These are phyloP conservation scores for Poecilia gillii DNA, from an alignment of 2,797 vertebrate species.

Conservation along the genomic window DNA sequence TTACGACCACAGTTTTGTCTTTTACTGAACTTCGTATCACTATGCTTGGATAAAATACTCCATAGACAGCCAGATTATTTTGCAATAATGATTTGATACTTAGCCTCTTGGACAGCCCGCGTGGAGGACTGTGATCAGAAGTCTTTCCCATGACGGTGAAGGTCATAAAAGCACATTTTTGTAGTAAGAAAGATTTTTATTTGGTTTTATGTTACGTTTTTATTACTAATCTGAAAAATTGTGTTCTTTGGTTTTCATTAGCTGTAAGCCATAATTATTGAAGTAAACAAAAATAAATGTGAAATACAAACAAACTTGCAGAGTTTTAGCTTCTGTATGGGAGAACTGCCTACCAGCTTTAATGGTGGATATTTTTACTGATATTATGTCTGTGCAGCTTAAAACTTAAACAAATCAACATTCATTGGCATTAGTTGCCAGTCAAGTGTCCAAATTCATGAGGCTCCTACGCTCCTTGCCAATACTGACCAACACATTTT, in stretches of 20 bases:
- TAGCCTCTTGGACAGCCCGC: not conserved
- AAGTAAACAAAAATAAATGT: not conserved
- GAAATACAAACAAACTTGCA: not conserved
- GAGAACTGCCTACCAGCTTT: slow-evolving; percentile 3
- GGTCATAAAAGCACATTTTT: not conserved
- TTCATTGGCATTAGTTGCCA: not conserved
- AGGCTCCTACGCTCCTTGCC: slow-evolving; percentile 4
- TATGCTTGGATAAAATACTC: not conserved
- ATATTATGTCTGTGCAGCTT: not conserved
- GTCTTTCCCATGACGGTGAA: not conserved
- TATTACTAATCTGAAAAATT: not conserved
- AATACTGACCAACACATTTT: not conserved
- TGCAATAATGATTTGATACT: not conserved
- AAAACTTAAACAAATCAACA: not conserved
- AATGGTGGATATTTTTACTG: not conserved
- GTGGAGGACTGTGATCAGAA: not conserved
- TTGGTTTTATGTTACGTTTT: not conserved
- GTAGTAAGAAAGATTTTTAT: not conserved
- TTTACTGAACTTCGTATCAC: not conserved
- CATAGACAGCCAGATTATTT: not conserved
- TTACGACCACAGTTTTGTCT: not conserved
- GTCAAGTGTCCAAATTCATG: not conserved
- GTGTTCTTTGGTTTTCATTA: not conserved
- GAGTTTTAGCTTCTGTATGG: not conserved
- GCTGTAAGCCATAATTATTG: not conserved